Evolutionary conservation across 1,140 invertebrate genomes (phyloP).

Genomic region (Apis cerana): DNA sequence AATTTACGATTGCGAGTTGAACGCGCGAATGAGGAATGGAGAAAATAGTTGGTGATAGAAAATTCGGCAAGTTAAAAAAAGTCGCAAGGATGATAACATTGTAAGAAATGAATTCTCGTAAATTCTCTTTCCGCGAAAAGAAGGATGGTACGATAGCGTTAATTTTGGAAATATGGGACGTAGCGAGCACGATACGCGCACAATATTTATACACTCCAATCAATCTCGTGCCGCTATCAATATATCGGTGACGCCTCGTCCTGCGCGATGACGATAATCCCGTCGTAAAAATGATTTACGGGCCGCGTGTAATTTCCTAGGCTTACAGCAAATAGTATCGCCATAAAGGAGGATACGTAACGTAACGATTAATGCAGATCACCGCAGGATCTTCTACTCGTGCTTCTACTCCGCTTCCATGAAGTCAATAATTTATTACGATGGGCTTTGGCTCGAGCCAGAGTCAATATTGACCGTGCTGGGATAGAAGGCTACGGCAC

Average conservation of each 20-base stretch:
- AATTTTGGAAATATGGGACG: neutral
- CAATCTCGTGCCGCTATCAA: neutral
- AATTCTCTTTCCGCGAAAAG: no score
- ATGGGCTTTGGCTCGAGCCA: slow-evolving; percentile 52
- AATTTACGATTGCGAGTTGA: no score
- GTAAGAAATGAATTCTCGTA: no score
- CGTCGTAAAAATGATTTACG: slow-evolving; percentile 47
- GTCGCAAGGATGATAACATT: no score
- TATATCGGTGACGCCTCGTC: neutral
- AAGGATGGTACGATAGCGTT: neutral
- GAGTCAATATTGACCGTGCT: slow-evolving; percentile 63
- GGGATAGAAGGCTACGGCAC: slow-evolving; percentile 23
- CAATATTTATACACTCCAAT: neutral
- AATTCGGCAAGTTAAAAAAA: no score
- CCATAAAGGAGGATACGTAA: slow-evolving; percentile 1
- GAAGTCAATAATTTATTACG: slow-evolving; percentile 64
- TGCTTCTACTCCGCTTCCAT: slow-evolving; percentile 29
- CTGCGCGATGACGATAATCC: slow-evolving; percentile 17
- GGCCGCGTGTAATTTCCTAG: slow-evolving; percentile 11
- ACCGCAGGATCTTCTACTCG: slow-evolving; percentile 41
- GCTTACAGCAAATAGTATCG: slow-evolving; percentile 19
- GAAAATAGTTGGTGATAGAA: no score
- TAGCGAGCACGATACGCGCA: neutral
- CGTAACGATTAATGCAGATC: slow-evolving; percentile 54
- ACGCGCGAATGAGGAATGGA: no score